Base-by-base conservation (phyloP, 2,888 invertebrate species). In the Tetheella fluctuosa region DNA sequence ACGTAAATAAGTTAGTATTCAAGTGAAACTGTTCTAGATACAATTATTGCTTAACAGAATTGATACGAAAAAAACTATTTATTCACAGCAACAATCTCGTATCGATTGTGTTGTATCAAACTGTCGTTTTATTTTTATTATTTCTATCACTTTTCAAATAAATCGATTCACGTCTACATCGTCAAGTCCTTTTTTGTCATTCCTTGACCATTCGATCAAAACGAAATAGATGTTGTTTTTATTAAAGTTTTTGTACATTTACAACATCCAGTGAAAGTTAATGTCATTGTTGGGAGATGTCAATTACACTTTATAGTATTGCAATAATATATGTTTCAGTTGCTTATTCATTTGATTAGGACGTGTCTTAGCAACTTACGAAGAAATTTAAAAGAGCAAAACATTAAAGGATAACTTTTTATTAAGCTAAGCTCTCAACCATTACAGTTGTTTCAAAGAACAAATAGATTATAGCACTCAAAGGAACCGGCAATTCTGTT, bases 381-480 rank as follows among this genome's bases (percentile, higher is more conserved):
- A 57, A 63, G 64, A 34, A 55, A 55, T 34, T 59, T 67, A 61
- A 73, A 79, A 77, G 75, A 69, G 74, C 67, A 77, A 20, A 80
- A 82, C 80, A 84, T 85, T 81, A 85, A 86, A 84, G 81, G 76
- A 81, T 81, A 85, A 85, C 80, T 87, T 89, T 83, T 87, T 87
- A 88, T 86, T 83, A 88, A 85, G 83, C 81, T 73, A 82, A 86
- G 89, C 91, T 83, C 89, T 90, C 86, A 87, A 88, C 86, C 91
- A 86, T 90, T 86, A 89, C 89, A 90, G 88, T 90, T 90, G 86
- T 91, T 91, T 90, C 88, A 89, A 89, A 91, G 93, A 92, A 91
- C 93, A 93, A 93, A 91, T 91, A 89, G 92, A 93, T 93, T 93
- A 93, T 84, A 84, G 85, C 88, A 87, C 90, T 92, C 93, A 93